phyloP scores from a whole-genome alignment of 2,888 invertebrate species.

The Perithous albicinctus region DNA sequence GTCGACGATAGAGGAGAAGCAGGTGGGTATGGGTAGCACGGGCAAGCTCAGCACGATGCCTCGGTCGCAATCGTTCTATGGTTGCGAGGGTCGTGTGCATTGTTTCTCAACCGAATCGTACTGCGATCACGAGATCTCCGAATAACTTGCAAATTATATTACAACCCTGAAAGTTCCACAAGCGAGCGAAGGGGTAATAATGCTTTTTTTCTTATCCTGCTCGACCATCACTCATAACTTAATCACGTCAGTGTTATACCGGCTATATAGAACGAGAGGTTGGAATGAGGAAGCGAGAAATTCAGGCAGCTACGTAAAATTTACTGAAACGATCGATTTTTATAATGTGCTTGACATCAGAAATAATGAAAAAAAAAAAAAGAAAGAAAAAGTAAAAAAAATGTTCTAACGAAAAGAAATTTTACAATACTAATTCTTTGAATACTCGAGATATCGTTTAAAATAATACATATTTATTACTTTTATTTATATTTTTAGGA shows the following conservation, averaged over 20 bases:
- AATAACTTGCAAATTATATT: constrained; percentile 72
- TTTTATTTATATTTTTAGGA: not conserved
- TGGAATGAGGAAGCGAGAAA: constrained; percentile 37
- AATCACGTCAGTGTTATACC: constrained; percentile 61
- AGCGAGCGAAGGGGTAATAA: constrained; percentile 47
- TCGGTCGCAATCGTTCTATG: constrained; percentile 45
- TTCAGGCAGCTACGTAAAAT: constrained; percentile 3
- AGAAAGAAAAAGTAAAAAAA: not conserved
- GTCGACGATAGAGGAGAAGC: constrained; percentile 50
- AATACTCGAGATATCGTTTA: not conserved
- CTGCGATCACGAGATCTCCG: constrained; percentile 70
- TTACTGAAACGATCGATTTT: constrained; percentile 27
- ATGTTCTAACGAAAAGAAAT: not conserved
- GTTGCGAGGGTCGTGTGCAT: constrained; percentile 61
- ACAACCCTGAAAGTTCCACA: constrained; percentile 71
- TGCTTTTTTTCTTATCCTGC: constrained; percentile 66
- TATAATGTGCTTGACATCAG: not conserved
- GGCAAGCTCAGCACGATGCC: constrained; percentile 78
- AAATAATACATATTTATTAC: not conserved
- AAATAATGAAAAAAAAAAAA: constrained; percentile 23
- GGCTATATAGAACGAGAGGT: constrained; percentile 1
- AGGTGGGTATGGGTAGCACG: constrained; percentile 24
- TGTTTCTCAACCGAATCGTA: constrained; percentile 65
- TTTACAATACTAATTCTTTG: not conserved
- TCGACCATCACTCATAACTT: constrained; percentile 68